Base-by-base conservation (phyloP, 1,140 invertebrate species). In the Caenorhabditis tropicalis region DNA sequence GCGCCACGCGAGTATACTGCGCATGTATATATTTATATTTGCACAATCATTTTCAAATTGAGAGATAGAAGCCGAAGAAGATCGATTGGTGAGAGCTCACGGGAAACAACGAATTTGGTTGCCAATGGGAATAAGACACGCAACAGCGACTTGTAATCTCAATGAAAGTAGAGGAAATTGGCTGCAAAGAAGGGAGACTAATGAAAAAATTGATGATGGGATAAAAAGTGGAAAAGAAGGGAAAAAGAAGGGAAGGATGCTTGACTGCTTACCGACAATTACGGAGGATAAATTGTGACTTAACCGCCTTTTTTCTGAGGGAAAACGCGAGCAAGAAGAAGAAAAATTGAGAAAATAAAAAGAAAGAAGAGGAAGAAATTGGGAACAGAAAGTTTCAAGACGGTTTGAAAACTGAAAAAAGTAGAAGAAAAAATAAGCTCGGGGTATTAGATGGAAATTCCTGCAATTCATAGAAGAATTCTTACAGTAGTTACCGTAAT, bases 211-310 rank as follows among this genome's bases (percentile, higher is more conserved):
- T 74, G 65, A 43, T 43, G 33, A 27, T 27, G 36, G n/a, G n/a
- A n/a, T n/a, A n/a, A n/a, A 58, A 58, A 58, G 27, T 5, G 5
- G 53, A 46, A 46, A 43, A 74, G n/a, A 16, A 36, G 19, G 27
- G 31, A 31, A n/a, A 36, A 65, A 39, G 12, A 19, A n/a, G 16
- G 36, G 24, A 31, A 46, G 36, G n/a, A 74, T 74, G 65, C 65
- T 74, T 74, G 65, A 46, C 36, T 74, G 65, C 65, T 74, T 36
- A 74, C 36, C 65, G 65, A 74, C 33, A 74, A 74, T 74, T 74
- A 74, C 65, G 36, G 43, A 10, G 65, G 29, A 74, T 74, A 74
- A 36, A 74, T 43, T 74, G 65, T 74, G 65, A 74, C 65, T 74
- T 51, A 19, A 15, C 48, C 16, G 43, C 19, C n/a, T 51, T 15